Conservation (phyloP, 2,113 vertebrate species). For the Leucosticte australis region DNA sequence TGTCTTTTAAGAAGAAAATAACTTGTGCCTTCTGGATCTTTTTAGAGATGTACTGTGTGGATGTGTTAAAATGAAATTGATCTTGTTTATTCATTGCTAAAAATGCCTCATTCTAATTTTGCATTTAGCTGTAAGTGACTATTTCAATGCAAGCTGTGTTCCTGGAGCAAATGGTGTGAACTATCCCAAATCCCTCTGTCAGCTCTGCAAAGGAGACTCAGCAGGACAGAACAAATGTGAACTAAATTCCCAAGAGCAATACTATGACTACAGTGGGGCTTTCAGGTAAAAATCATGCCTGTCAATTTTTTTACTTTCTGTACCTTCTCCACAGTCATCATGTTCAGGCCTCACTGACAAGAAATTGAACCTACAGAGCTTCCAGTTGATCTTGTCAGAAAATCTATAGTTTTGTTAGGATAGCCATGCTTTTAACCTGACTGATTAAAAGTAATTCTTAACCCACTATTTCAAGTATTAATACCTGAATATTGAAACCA, state of each 20-base stretch:
- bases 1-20: background rate
- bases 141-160: conserved; percentile 88
- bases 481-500: background rate
- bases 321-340: background rate
- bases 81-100: background rate
- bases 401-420: background rate
- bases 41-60: background rate
- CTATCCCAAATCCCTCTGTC: conserved; percentile 80
- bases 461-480: background rate
- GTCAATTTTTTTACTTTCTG: fast-evolving
- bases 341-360: background rate
- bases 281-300: conserved; percentile 82
- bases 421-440: background rate
- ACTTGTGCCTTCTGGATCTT: background rate
- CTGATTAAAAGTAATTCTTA: background rate
- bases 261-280: conserved; percentile 87
- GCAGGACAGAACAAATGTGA: conserved; percentile 74
- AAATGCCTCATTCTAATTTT: background rate
- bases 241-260: conserved; percentile 73
- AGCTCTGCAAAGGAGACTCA: conserved; percentile 80
- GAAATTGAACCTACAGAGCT: background rate
- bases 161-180: conserved; percentile 77
- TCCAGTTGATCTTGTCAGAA: background rate
- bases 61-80: background rate
- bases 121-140: conserved; percentile 82